A percentile compares a stretch with the other conserved stretches of the same genome.
Conservation (phyloP, 2,888 invertebrate species). For the Plagodis dolabraria region DNA sequence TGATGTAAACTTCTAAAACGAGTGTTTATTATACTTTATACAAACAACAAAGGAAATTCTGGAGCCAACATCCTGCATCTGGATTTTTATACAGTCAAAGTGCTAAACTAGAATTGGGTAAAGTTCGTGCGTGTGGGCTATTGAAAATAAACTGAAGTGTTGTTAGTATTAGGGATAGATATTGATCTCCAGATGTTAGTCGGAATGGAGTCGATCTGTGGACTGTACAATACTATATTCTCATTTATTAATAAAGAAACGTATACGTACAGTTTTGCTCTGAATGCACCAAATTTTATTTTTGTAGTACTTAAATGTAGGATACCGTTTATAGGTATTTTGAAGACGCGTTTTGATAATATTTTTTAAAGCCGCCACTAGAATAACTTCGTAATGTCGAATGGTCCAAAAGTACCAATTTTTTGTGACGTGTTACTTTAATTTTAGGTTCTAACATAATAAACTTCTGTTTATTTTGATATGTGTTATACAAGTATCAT, state of each 20-base stretch:
- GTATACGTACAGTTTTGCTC: conserved; percentile 30
- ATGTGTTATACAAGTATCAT: too few relatives aligned
- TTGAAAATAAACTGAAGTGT: conserved; percentile 22
- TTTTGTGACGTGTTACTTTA: too few relatives aligned
- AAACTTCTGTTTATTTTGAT: too few relatives aligned
- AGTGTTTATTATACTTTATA: too few relatives aligned
- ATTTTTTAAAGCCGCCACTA: not conserved
- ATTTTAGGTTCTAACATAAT: too few relatives aligned
- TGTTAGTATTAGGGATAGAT: conserved; percentile 72
- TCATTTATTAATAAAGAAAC: conserved; percentile 32
- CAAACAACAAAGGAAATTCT: conserved; percentile 15
- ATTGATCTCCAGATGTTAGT: conserved; percentile 76
- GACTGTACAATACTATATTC: conserved; percentile 46
- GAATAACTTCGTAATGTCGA: not conserved
- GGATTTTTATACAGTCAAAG: conserved; percentile 9
- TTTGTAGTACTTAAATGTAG: conserved; percentile 33
- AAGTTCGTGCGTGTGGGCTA: conserved; percentile 21
- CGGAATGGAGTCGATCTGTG: conserved; percentile 67
- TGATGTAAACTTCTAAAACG: not conserved
- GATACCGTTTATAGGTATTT: conserved; percentile 8
- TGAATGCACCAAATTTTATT: conserved; percentile 38
- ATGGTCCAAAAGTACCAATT: not conserved
- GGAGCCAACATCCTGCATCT: conserved; percentile 16
- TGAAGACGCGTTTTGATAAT: not conserved
- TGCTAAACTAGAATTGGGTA: conserved; percentile 19